Percentiles rank a stretch among this genome's conserved stretches.
These are phyloP conservation scores for Tragelaphus scriptus DNA, from an alignment of 2,113 vertebrate species.

Conservation along the genomic window DNA sequence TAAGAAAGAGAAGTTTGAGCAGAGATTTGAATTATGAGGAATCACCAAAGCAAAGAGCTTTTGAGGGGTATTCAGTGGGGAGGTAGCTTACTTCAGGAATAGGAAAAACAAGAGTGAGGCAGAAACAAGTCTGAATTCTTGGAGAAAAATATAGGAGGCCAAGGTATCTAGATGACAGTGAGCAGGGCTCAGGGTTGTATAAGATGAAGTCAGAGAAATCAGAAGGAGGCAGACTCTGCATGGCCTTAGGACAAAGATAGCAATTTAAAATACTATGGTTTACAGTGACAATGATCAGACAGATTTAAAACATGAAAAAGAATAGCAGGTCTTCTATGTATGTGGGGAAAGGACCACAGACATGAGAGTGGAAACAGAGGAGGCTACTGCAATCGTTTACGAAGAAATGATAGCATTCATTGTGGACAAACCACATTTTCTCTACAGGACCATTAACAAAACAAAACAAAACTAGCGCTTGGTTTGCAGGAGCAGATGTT, in stretches of 20 bases:
- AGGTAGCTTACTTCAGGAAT: background rate
- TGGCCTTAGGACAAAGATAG: rapidly evolving
- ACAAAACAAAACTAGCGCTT: background rate
- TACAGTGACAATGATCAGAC: background rate
- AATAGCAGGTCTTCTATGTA: background rate
- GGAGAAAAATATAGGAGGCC: background rate
- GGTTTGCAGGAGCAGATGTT: background rate
- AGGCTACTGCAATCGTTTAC: background rate
- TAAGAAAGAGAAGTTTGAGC: background rate
- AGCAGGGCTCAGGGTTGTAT: background rate
- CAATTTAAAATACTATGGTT: background rate
- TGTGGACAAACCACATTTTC: background rate
- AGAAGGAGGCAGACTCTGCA: background rate
- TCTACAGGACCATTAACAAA: background rate
- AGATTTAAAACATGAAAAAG: background rate
- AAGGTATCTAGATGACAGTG: background rate
- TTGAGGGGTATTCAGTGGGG: background rate
- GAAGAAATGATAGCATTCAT: background rate
- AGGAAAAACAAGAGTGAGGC: background rate
- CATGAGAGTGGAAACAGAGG: rapidly evolving
- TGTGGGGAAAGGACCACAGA: background rate
- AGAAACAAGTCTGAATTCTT: background rate
- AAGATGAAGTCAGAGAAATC: background rate
- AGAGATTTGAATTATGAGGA: background rate
- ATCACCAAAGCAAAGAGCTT: background rate